A percentile compares a stretch with the other conserved stretches of the same genome.
Conservation (phyloP, 2,113 vertebrate species). For the Ciconia maguari region DNA sequence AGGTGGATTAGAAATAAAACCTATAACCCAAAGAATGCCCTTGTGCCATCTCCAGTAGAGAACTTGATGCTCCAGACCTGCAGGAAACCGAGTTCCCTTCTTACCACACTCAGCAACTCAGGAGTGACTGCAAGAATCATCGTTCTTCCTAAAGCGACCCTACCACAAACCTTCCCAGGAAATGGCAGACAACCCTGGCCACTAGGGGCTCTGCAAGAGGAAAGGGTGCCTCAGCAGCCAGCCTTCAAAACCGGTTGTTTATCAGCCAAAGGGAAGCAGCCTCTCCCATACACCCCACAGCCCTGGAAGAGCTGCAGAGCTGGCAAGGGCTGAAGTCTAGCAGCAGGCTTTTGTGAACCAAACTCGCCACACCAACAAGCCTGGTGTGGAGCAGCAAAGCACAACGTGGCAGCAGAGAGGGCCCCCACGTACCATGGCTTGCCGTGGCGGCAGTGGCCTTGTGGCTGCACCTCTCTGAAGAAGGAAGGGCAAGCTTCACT, state of each 20-base stretch:
- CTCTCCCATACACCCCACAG: not conserved
- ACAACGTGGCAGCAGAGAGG: rapidly evolving
- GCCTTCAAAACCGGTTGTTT: not conserved
- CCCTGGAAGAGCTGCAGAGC: not conserved
- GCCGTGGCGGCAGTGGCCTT: no score
- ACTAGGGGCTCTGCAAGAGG: not conserved
- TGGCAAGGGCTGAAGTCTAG: not conserved
- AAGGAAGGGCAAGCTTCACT: no score
- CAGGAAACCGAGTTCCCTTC: not conserved
- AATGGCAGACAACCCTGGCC: not conserved
- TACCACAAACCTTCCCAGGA: not conserved
- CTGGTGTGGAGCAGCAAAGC: not conserved
- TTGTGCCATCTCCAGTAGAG: not conserved
- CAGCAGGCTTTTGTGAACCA: not conserved
- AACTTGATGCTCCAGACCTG: not conserved
- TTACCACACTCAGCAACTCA: not conserved
- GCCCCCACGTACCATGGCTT: rapidly evolving
- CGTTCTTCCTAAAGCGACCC: not conserved
- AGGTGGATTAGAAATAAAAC: not conserved
- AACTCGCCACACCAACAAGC: rapidly evolving
- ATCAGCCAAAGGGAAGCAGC: not conserved
- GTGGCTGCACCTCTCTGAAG: not conserved
- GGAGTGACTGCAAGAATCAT: not conserved
- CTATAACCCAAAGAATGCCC: not conserved
- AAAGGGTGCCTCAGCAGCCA: not conserved